Evolutionary conservation across 1,140 invertebrate species (phyloP).

Genomic region (Microplitis mediator): DNA sequence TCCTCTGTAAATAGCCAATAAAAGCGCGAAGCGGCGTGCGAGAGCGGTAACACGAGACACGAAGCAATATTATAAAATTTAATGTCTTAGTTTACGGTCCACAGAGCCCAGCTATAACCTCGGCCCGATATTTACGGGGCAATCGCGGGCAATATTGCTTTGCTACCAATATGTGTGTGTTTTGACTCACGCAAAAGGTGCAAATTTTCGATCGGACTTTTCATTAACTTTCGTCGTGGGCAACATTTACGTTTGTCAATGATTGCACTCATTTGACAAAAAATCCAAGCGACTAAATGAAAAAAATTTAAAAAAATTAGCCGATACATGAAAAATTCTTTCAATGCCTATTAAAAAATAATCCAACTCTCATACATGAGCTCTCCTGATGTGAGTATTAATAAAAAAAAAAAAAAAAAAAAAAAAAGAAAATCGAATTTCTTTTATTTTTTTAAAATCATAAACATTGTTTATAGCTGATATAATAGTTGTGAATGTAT

Average conservation of each 20-base stretch:
- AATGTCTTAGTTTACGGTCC: slow-evolving; percentile 63
- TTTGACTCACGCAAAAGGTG: background rate
- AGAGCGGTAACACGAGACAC: slow-evolving; percentile 31
- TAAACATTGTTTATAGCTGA: background rate
- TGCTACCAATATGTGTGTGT: background rate
- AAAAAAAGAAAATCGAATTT: background rate
- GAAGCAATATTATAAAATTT: slow-evolving; percentile 63
- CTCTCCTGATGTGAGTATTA: no score
- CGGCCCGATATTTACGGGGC: slow-evolving; percentile 58
- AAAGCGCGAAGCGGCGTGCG: slow-evolving; percentile 48
- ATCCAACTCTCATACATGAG: no score
- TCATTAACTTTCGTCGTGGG: slow-evolving; percentile 24
- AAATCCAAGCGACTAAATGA: no score
- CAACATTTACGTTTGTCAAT: background rate
- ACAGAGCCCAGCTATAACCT: slow-evolving; percentile 56
- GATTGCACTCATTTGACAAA: background rate
- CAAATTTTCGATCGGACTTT: slow-evolving; percentile 32
- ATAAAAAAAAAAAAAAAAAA: no score
- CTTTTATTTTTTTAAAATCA: background rate
- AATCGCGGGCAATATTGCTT: slow-evolving; percentile 54
- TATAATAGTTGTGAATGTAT: background rate
- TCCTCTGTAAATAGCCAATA: slow-evolving; percentile 63
- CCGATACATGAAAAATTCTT: no score
- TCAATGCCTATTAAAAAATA: no score
- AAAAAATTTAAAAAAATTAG: no score